Evolutionary conservation across 2,797 vertebrate genomes (phyloP).

Genomic region (Bothrops alternatus): DNA sequence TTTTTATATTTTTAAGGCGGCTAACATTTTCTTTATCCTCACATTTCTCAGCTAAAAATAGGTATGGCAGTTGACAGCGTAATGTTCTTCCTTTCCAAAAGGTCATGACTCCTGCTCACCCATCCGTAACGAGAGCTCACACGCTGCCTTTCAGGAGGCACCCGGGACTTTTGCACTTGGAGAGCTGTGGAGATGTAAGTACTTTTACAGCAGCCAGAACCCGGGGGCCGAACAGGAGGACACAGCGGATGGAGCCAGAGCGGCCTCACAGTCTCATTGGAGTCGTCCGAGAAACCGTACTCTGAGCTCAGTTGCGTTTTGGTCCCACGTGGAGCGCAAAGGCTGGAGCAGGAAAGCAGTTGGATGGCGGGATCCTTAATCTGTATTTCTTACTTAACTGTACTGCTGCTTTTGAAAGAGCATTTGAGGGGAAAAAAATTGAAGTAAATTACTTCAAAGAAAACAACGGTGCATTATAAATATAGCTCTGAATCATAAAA

Average conservation of each 20-base stretch:
- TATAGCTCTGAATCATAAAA: conserved; percentile 1
- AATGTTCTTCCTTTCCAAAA: conserved; percentile 43
- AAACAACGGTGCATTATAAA: not conserved
- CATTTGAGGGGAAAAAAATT: not conserved
- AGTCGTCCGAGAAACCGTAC: conserved; percentile 78
- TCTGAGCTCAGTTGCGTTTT: conserved; percentile 60
- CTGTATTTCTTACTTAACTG: not conserved
- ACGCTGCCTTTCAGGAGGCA: conserved; percentile 53
- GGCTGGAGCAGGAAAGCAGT: not conserved
- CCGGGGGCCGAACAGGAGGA: conserved; percentile 23
- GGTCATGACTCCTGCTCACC: conserved; percentile 64
- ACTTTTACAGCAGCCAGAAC: conserved; percentile 69
- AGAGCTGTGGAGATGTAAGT: conserved; percentile 82
- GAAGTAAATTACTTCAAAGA: not conserved
- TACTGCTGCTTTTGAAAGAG: not conserved
- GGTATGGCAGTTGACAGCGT: not conserved
- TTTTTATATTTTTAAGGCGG: not conserved
- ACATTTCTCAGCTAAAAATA: not conserved
- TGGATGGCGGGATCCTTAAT: not conserved
- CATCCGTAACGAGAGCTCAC: not conserved
- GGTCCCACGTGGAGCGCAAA: not conserved
- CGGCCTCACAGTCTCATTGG: conserved; percentile 78
- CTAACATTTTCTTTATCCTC: not conserved
- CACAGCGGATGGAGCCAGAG: conserved; percentile 59
- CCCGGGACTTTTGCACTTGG: conserved; percentile 74